Percentiles rank a stretch among this genome's conserved stretches.
phyloP scores from a whole-genome alignment of 2,797 vertebrate genomes.

The Cynopterus sphinx region DNA sequence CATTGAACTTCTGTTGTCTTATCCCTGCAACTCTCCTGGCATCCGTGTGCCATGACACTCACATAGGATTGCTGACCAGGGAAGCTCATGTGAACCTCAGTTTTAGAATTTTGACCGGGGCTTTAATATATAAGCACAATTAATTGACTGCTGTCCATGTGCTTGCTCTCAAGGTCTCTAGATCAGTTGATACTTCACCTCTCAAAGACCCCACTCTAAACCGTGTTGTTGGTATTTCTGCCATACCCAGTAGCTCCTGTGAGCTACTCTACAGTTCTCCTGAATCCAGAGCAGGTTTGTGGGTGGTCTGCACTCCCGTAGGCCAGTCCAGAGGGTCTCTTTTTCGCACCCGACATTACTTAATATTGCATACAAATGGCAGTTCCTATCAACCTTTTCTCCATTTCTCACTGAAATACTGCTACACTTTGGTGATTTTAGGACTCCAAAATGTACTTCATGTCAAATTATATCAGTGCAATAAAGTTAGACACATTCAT shows the following conservation, averaged over 20 bases:
- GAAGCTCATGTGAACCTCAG: not conserved
- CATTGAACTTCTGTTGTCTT: not conserved
- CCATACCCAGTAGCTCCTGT: not conserved
- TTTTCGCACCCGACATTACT: not conserved
- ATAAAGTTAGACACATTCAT: constrained; percentile 54
- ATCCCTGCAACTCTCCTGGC: accelerated
- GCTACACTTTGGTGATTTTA: constrained; percentile 43
- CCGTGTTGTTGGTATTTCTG: not conserved
- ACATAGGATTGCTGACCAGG: not conserved
- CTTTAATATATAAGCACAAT: not conserved
- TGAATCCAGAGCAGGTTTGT: not conserved
- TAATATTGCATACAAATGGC: not conserved
- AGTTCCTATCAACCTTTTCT: not conserved
- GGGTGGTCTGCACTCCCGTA: not conserved
- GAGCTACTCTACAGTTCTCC: not conserved
- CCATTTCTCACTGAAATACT: not conserved
- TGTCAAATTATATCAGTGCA: constrained; percentile 49
- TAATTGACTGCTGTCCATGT: not conserved
- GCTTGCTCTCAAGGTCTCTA: not conserved
- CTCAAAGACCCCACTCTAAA: not conserved
- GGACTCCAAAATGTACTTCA: not conserved
- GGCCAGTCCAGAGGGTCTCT: not conserved
- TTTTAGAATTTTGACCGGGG: not conserved
- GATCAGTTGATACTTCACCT: not conserved
- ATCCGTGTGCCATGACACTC: not conserved